Conservation (phyloP, 2,888 invertebrate species). For the Aleiodes leptofemur region DNA sequence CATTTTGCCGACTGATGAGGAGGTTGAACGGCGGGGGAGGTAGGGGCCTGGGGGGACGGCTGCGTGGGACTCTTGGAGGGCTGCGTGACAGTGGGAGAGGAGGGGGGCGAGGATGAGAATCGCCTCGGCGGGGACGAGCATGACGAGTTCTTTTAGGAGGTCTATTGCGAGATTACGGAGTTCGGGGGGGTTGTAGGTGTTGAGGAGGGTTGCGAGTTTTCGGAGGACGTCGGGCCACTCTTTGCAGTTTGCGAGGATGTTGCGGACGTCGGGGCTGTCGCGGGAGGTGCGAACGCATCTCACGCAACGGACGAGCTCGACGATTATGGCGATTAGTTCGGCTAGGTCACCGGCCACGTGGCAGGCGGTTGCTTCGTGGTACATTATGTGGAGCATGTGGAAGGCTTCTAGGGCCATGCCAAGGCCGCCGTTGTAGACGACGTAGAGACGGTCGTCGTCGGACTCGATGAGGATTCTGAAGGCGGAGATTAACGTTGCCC, state of each 20-base stretch:
- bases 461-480: slow-evolving; percentile 90
- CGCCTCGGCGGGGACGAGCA: slow-evolving; percentile 87
- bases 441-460: slow-evolving; percentile 91
- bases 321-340: slow-evolving; percentile 87
- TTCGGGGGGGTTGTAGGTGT: slow-evolving; percentile 92
- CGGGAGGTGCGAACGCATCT: slow-evolving; percentile 83
- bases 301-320: slow-evolving; percentile 83
- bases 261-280: slow-evolving; percentile 82
- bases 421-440: slow-evolving; percentile 93
- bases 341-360: slow-evolving; percentile 90
- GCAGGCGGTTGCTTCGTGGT: slow-evolving; percentile 94
- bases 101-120: slow-evolving; percentile 90
- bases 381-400: slow-evolving; percentile 93
- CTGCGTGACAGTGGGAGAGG: slow-evolving; percentile 89
- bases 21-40: slow-evolving; percentile 84
- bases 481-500: slow-evolving; percentile 95
- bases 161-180: slow-evolving; percentile 87
- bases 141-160: slow-evolving; percentile 86
- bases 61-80: slow-evolving; percentile 85
- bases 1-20: slow-evolving; percentile 77
- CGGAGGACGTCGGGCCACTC: slow-evolving; percentile 93
- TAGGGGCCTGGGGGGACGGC: slow-evolving; percentile 85
- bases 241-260: slow-evolving; percentile 83
- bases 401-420: slow-evolving; percentile 83
- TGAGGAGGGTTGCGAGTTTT: slow-evolving; percentile 89